Evolutionary conservation across 2,113 vertebrate genomes (phyloP).

Genomic region (Canis aureus): DNA sequence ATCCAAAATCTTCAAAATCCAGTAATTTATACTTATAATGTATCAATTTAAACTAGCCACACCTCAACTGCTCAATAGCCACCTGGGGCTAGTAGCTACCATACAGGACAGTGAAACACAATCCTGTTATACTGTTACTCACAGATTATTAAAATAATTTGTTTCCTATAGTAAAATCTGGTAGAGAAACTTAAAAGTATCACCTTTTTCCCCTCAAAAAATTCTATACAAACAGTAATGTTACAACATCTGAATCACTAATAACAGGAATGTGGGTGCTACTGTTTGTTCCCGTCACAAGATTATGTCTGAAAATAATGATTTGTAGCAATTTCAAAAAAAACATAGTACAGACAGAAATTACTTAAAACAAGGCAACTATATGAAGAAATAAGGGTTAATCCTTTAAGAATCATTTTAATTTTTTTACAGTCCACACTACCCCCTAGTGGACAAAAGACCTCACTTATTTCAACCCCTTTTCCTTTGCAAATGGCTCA

Average conservation of each 20-base stretch:
- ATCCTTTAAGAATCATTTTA: neutral
- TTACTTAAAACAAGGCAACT: conserved; percentile 17
- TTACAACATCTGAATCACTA: neutral
- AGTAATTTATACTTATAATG: neutral
- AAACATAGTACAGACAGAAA: neutral
- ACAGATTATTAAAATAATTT: conserved; percentile 8
- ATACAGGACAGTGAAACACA: neutral
- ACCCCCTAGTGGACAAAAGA: conserved; percentile 76
- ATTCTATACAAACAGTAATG: neutral
- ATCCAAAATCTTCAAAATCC: neutral
- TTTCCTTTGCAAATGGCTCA: neutral
- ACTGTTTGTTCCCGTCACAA: neutral
- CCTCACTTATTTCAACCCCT: neutral
- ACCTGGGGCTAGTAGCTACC: neutral
- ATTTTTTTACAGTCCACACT: conserved; percentile 56
- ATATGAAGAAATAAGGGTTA: neutral
- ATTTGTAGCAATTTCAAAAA: neutral
- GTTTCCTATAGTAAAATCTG: neutral
- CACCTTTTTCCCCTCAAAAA: conserved; percentile 10
- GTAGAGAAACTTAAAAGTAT: conserved; percentile 46
- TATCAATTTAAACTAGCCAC: neutral
- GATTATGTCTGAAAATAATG: neutral
- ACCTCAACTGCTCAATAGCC: neutral
- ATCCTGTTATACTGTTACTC: neutral
- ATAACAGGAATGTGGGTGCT: neutral